These are phyloP conservation scores for Oreortyx pictus DNA, from an alignment of 2,797 vertebrate genomes.

Conservation along the genomic window DNA sequence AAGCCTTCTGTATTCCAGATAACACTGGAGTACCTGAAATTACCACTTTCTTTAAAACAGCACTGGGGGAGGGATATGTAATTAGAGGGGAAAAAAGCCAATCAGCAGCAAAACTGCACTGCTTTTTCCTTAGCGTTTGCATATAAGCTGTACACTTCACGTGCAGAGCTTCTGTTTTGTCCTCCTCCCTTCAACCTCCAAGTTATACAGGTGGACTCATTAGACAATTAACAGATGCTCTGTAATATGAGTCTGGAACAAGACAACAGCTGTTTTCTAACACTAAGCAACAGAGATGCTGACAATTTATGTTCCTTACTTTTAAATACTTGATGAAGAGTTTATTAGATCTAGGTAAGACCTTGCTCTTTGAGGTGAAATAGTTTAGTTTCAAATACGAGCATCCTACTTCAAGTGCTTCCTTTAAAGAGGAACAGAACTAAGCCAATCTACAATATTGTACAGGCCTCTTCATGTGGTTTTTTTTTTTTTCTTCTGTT, in stretches of 20 bases:
- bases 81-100: neutral
- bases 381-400: neutral
- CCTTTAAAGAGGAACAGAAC: neutral
- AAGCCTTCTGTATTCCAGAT: neutral
- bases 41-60: neutral
- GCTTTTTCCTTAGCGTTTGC: neutral
- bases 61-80: neutral
- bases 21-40: neutral
- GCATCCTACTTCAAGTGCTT: neutral
- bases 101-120: neutral
- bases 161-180: neutral
- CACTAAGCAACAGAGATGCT: neutral
- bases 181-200: neutral
- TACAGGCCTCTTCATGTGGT: neutral
- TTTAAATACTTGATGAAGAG: neutral
- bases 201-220: neutral
- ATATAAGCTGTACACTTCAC: neutral
- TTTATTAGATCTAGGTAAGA: neutral
- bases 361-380: neutral
- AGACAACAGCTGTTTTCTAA: neutral
- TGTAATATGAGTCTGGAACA: neutral
- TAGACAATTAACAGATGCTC: neutral
- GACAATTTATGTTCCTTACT: neutral
- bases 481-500: neutral
- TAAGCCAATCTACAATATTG: neutral